A percentile compares a stretch with the other conserved stretches of the same genome.
phyloP scores from a whole-genome alignment of 2,888 invertebrate genomes.

The Bhutanitis thaidina region DNA sequence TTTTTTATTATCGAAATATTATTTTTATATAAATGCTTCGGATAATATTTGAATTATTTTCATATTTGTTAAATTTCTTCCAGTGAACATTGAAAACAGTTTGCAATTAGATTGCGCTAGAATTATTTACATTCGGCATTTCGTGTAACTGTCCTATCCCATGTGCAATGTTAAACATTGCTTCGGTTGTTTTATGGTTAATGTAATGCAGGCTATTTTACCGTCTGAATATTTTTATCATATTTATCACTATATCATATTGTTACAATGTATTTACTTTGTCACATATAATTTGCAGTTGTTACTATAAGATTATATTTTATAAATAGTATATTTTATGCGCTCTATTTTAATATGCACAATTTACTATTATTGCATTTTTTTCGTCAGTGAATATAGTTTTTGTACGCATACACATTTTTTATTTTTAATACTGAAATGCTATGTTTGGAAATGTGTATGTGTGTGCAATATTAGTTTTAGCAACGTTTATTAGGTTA shows the following conservation, averaged over 20 bases:
- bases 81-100: conserved; percentile 38
- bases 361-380: conserved; percentile 74
- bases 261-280: conserved; percentile 54
- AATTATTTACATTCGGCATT: conserved; percentile 49
- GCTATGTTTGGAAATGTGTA: conserved; percentile 72
- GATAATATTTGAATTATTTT: conserved; percentile 37
- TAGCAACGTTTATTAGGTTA: conserved; percentile 60
- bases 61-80: conserved; percentile 33
- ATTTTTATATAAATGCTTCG: conserved; percentile 53
- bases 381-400: conserved; percentile 56
- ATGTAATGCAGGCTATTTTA: conserved; percentile 30
- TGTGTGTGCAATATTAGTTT: conserved; percentile 80
- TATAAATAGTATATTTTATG: conserved; percentile 72
- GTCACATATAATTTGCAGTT: conserved; percentile 71
- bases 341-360: conserved; percentile 71
- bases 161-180: conserved; percentile 67
- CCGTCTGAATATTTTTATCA: conserved; percentile 30
- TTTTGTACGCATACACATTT: conserved; percentile 77
- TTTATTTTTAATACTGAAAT: conserved; percentile 48
- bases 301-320: conserved; percentile 69
- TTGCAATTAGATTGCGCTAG: conserved; percentile 78
- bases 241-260: conserved; percentile 50
- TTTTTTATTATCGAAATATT: conserved; percentile 52
- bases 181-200: conserved; percentile 41
- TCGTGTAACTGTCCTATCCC: conserved; percentile 29